These are phyloP conservation scores for Thalassaphorura encarpata DNA, from an alignment of 1,140 invertebrate genomes.

Conservation along the genomic window DNA sequence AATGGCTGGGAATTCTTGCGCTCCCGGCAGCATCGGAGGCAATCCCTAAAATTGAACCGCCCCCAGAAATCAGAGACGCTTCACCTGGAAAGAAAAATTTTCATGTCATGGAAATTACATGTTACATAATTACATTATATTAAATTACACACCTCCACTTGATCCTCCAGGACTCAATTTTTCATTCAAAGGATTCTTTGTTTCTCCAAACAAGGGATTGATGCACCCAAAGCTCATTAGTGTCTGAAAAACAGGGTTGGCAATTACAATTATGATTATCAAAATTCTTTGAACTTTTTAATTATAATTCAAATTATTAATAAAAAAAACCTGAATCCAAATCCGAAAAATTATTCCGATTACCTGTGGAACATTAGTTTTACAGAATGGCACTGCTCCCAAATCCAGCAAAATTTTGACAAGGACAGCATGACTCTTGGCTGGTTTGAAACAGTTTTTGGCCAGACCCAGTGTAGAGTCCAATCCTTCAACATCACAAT, in stretches of 20 bases:
- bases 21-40: constrained; percentile 42
- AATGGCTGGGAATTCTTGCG: constrained; percentile 30
- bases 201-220: constrained; percentile 34
- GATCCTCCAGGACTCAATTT: constrained; percentile 32
- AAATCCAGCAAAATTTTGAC: constrained; percentile 33
- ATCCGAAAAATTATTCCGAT: no score
- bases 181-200: constrained; percentile 26
- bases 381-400: constrained; percentile 42
- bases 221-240: constrained; percentile 27
- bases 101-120: no score
- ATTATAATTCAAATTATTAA: no score
- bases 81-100: no score
- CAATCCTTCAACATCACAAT: constrained; percentile 39
- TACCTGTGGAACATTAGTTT: constrained; percentile 43
- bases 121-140: no score
- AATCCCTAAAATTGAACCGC: constrained; percentile 37
- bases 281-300: no score
- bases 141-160: no score
- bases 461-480: constrained; percentile 34
- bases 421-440: constrained; percentile 34
- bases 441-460: constrained; percentile 37
- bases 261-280: no score
- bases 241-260: constrained; percentile 35
- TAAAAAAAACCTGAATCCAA: no score
- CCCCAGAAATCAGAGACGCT: constrained; percentile 33